Evolutionary conservation across 2,888 invertebrate genomes (phyloP), one percentile per base, ranked within the genome.

Genomic region (Leucoptera coffeella): DNA sequence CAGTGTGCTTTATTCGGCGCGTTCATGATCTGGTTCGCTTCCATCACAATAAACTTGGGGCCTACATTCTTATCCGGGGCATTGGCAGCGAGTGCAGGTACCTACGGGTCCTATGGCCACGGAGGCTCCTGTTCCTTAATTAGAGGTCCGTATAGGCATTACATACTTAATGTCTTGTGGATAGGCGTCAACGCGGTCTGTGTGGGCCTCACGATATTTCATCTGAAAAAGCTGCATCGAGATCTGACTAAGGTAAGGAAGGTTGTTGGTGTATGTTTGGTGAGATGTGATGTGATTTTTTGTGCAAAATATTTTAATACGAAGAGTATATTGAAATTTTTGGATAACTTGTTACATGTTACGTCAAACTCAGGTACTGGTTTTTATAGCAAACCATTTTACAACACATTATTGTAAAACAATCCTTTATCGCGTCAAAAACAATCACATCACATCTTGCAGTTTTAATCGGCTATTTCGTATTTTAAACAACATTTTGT

Each of bases 21-120:
- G 27, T 87, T 88, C 58, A 91, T 91, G 82, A 90, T 91, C 48
- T 92, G 91, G 91, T 91, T 92, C 62, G 87, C 89, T 28, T 86
- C 86, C 36, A 84, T 91, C 49, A 87, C 90, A 27, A 86, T 91
- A 53, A 90, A 92, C 65, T 77, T 92, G 40, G 91, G 91, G 14
- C 89, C 89, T 15, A 88, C 88, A 17, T 87, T 89, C 61, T 72
- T 89, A 44, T 85, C 80, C 46, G 88, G 88, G 26, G 88, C 87
- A 22, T 59, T 88, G 35, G 87, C 87, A 8, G 86, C 86, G 30
- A 86, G 86, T 44, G 82, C 84, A 4, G 84, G 85, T 33, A 65
- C 67, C 22, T 77, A 79, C 32, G 76, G 78, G 10, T 83, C 85
- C 40, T 82, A 85, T 41, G 69, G 69, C 2, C 60, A 65, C 12